Evolutionary conservation across 2,113 vertebrate genomes (phyloP).

Genomic region (Brachypodius melanocephalos): DNA sequence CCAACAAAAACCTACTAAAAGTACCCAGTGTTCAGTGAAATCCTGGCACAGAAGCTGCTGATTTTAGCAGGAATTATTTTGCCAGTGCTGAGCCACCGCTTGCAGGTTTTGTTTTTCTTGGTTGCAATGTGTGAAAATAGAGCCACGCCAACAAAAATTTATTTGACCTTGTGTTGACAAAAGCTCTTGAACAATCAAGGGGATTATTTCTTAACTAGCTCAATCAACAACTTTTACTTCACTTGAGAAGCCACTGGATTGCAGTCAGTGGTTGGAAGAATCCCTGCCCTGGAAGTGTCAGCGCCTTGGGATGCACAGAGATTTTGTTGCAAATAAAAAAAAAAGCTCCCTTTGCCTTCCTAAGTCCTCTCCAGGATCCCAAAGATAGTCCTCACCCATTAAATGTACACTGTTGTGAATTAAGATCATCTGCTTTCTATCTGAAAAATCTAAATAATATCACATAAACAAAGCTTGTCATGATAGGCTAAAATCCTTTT

Average conservation of each 20-base stretch:
- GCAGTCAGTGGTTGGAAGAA: background rate
- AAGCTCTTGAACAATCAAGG: background rate
- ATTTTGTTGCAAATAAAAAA: background rate
- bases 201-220: conserved; percentile 21
- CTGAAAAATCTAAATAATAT: background rate
- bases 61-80: background rate
- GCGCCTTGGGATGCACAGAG: background rate
- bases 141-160: background rate
- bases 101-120: background rate
- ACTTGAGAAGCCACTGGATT: background rate
- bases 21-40: background rate
- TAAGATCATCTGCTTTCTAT: background rate
- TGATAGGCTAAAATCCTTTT: background rate
- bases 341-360: background rate
- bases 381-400: background rate
- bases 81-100: background rate
- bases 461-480: background rate
- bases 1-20: background rate
- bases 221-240: background rate
- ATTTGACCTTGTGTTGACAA: conserved; percentile 18
- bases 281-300: background rate
- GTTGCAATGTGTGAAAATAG: background rate
- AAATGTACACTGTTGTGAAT: background rate
- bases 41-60: background rate
- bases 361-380: background rate